These are phyloP conservation scores for Paramormyrops kingsleyae DNA, from an alignment of 2,113 vertebrate genomes.

Conservation along the genomic window DNA sequence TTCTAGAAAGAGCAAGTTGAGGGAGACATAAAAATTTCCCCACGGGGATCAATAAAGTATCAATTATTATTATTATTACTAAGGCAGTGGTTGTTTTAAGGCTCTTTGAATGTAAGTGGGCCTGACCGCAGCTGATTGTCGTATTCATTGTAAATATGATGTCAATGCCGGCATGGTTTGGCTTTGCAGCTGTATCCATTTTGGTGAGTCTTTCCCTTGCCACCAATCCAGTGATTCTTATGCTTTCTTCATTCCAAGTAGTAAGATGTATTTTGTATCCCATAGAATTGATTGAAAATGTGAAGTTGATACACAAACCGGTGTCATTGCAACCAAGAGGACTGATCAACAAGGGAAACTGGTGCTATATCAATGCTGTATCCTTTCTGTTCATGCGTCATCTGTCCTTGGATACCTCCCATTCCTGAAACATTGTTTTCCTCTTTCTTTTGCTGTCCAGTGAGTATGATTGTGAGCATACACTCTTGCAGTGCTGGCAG, in stretches of 20 bases:
- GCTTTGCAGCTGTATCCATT: not conserved
- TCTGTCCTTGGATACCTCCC: not conserved
- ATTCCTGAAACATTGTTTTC: not conserved
- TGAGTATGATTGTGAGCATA: not conserved
- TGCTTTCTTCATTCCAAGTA: not conserved
- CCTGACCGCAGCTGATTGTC: not conserved
- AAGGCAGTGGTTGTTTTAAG: not conserved
- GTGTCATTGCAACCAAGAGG: slow-evolving; percentile 97
- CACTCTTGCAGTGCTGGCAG: not conserved
- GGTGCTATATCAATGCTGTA: slow-evolving; percentile 99
- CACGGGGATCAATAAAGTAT: no score
- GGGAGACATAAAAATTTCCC: no score
- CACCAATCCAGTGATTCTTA: not conserved
- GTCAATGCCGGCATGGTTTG: not conserved
- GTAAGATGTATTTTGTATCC: slow-evolving; percentile 39
- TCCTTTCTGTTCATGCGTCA: slow-evolving; percentile 64
- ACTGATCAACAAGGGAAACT: slow-evolving; percentile 99
- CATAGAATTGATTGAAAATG: slow-evolving; percentile 94
- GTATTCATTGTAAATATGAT: not conserved
- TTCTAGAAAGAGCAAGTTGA: no score
- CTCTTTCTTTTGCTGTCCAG: not conserved
- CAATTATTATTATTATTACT: not conserved
- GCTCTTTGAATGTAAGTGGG: not conserved
- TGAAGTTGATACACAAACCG: slow-evolving; percentile 97
- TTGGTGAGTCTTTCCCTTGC: not conserved